phyloP scores from a whole-genome alignment of 2,113 vertebrate species.

The Chloropsis cyanopogon region DNA sequence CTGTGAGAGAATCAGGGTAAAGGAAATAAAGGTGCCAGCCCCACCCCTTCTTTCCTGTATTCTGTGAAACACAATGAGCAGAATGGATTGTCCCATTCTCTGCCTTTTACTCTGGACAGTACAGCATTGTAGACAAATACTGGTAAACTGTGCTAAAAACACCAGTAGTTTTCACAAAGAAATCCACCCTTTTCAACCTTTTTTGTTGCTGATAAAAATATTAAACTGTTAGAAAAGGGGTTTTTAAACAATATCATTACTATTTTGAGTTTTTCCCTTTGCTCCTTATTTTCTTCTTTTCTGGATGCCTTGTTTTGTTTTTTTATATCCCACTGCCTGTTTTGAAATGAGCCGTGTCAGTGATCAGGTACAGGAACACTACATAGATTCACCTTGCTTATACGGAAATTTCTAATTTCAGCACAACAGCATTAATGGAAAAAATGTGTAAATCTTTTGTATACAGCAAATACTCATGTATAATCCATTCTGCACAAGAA shows the following conservation, averaged over 20 bases:
- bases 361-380: background rate
- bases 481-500: background rate
- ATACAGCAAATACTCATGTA: background rate
- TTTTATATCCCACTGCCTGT: background rate
- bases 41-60: background rate
- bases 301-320: background rate
- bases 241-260: background rate
- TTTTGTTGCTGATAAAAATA: background rate
- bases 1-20: background rate
- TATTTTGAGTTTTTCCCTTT: background rate
- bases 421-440: background rate
- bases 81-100: background rate
- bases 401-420: background rate
- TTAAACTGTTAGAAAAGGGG: background rate
- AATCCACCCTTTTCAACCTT: background rate
- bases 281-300: background rate
- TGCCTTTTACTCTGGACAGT: background rate
- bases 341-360: background rate
- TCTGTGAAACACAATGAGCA: background rate
- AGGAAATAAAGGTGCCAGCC: background rate
- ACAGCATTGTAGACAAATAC: background rate
- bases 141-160: background rate
- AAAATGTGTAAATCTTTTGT: background rate
- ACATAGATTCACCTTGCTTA: background rate
- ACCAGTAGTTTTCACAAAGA: background rate